Evolutionary conservation across 2,797 vertebrate species (phyloP), one percentile per base, ranked within the genome.

Genomic region (Chelidonichthys spinosus): DNA sequence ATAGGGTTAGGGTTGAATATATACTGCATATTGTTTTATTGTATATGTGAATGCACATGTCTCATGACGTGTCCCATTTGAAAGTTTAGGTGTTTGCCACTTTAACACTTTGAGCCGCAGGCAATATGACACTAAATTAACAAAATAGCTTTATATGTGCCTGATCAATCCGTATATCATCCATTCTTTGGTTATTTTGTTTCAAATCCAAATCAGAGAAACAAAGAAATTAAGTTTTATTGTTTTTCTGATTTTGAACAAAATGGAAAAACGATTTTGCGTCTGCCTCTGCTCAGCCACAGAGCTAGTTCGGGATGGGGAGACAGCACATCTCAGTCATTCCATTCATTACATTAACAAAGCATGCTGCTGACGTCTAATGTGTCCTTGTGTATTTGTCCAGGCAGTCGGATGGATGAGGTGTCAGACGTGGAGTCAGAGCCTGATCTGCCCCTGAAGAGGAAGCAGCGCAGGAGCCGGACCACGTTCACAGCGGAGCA

Each of bases 401-500:
- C 80, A 95, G 97, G 96, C 61, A 95, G 95, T 87, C 94, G 96
- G 54, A 94, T 98, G 90, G 97, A 98, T 0, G 97, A 98, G 33
- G 95, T 95, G 60, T 99, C 97, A 0, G 97, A 98, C 0, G 96
- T 98, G 37, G 97, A 99, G 81, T 98, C 97, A 0, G 97, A 99
- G 65, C 97, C 97, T 0, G 97, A 98, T 76, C 95, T 99, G 66
- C 97, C 97, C 0, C 83, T 99, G 87, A 99, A 99, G 87, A 95
- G 97, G 32, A 99, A 99, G 87, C 97, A 99, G 72, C 95, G 97
- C 2, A 95, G 97, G 6, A 98, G 97, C 33, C 93, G 97, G 50
- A 99, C 97, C 69, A 99, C 97, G 0, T 99, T 99, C 92, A 98
- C 97, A 0, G 97, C 97, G 0, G 97, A 99, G 83, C 97, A 99